phyloP scores from a whole-genome alignment of 1,140 invertebrate genomes.

The Panulirus ornatus region DNA sequence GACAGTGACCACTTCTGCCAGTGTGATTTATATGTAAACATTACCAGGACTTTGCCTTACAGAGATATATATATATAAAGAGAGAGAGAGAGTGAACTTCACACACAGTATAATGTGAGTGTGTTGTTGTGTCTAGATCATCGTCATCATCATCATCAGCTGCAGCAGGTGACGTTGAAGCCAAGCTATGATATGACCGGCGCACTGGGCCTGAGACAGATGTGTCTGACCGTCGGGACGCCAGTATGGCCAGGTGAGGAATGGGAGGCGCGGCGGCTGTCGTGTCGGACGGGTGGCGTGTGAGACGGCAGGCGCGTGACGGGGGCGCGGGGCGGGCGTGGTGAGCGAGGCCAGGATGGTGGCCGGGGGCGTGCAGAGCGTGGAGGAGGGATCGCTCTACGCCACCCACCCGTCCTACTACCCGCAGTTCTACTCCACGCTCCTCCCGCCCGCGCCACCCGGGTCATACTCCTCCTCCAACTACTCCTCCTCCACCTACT shows the following conservation, averaged over 20 bases:
- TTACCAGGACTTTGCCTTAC: too few species aligned
- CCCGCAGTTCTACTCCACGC: conserved; percentile 70
- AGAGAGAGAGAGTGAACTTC: too few species aligned
- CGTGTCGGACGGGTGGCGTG: conserved; percentile 24
- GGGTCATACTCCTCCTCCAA: conserved; percentile 69
- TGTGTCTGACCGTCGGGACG: background rate
- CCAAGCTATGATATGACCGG: too few species aligned
- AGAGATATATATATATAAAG: too few species aligned
- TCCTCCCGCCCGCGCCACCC: conserved; percentile 68
- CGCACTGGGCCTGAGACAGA: too few species aligned
- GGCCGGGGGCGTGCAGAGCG: conserved; percentile 74
- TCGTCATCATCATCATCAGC: too few species aligned
- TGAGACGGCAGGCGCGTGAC: conserved; percentile 40
- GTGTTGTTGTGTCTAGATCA: background rate
- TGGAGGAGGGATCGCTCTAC: conserved; percentile 71
- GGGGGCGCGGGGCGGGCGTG: conserved; percentile 56
- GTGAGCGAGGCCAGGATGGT: conserved; percentile 64
- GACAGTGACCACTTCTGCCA: too few species aligned
- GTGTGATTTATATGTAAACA: too few species aligned
- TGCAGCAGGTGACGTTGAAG: too few species aligned
- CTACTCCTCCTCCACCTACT: conserved; percentile 69
- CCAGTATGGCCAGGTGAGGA: conserved; percentile 1
- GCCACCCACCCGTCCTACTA: conserved; percentile 70
- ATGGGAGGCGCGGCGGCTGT: background rate
- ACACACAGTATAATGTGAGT: background rate